Conservation (phyloP, 92 coral and sea anemone species). For the Zoanthus sociatus region DNA sequence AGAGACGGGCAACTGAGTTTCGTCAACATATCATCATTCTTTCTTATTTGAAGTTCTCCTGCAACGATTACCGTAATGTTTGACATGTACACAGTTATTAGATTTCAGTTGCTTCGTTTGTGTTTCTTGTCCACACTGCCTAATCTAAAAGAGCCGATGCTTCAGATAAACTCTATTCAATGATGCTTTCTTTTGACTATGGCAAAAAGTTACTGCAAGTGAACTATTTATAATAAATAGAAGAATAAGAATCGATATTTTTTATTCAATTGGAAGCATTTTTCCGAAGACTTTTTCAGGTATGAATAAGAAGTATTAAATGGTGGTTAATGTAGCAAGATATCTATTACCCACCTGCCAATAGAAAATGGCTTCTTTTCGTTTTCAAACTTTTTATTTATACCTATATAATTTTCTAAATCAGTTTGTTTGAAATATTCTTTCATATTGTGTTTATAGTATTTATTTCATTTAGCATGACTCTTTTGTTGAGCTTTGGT, state of each 20-base stretch:
- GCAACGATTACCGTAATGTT: constrained; percentile 30
- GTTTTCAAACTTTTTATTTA: too few species aligned
- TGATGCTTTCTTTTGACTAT: neutral
- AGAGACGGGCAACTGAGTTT: constrained; percentile 31
- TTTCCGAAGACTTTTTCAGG: neutral
- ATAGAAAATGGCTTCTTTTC: too few species aligned
- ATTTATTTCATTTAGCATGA: too few species aligned
- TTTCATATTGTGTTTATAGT: too few species aligned
- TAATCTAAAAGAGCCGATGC: neutral
- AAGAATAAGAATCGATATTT: neutral
- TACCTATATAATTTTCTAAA: too few species aligned
- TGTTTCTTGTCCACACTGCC: neutral
- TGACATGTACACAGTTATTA: constrained; percentile 25
- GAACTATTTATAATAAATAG: neutral
- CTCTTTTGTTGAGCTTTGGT: neutral
- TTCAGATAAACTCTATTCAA: neutral
- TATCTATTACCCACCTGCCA: too few species aligned
- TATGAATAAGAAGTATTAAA: neutral
- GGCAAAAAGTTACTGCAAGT: neutral
- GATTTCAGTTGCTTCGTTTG: constrained; percentile 8
- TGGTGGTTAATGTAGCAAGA: too few species aligned
- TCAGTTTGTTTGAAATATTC: too few species aligned
- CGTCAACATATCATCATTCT: constrained; percentile 44
- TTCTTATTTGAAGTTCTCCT: constrained; percentile 34
- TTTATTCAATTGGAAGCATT: neutral